These are phyloP conservation scores for Corapipo altera DNA, from an alignment of 2,113 vertebrate species.

Conservation along the genomic window DNA sequence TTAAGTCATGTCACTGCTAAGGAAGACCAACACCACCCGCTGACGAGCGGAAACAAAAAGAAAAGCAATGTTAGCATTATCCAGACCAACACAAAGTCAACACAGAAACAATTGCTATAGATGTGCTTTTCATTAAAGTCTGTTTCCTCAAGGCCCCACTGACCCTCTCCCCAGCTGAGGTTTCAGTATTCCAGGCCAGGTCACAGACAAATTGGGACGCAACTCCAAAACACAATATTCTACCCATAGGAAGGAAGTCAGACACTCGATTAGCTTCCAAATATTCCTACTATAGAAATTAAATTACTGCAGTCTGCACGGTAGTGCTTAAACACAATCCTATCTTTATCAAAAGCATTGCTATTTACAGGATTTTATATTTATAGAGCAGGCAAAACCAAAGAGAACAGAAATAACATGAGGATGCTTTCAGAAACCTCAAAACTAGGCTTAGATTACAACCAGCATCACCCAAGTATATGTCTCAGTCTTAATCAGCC, in stretches of 20 bases:
- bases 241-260: constrained; percentile 35
- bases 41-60: neutral
- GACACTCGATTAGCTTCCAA: neutral
- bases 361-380: constrained; percentile 46
- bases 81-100: neutral
- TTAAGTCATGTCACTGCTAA: neutral
- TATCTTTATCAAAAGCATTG: neutral
- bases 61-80: neutral
- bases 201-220: neutral
- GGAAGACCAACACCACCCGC: neutral
- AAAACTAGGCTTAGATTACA: constrained; percentile 21
- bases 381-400: constrained; percentile 36
- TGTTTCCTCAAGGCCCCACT: neutral
- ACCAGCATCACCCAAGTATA: constrained; percentile 11
- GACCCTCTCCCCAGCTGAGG: neutral
- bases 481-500: neutral
- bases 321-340: neutral
- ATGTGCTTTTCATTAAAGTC: constrained; percentile 5
- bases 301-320: neutral
- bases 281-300: neutral
- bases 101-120: neutral
- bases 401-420: constrained; percentile 19
- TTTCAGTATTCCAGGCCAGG: neutral
- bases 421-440: constrained; percentile 32
- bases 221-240: constrained; percentile 7